Base-by-base conservation (phyloP, 2,888 invertebrate genomes). In the Auanema freiburgensis region DNA sequence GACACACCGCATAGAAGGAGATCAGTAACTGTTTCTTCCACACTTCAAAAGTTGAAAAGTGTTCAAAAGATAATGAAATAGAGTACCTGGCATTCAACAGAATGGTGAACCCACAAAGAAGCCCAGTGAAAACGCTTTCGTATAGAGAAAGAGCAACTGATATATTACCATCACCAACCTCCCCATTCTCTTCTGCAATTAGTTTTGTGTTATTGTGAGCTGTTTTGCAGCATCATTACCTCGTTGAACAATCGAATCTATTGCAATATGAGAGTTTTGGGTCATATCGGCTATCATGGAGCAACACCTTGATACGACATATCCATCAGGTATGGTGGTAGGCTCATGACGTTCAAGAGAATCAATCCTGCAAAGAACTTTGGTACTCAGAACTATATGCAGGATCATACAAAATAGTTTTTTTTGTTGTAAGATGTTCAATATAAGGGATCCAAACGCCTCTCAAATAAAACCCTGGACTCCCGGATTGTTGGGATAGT, bases 291-390 rank as follows among this genome's bases (percentile, higher is more conserved):
- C 62, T 1, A 74, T 40, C 5, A 66, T 68, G 0, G 67, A 68
- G 46, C 67, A 66, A 25, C 66, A 63, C n/a, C 97, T 89, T 0
- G 96, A 95, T 66, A 98, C 91, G 4, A 95, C 94, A 86, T 97
- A 98, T 0, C 97, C 96, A 72, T 97, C 95, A n/a, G 92, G 92
- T 73, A 97, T 91, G 12, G 88, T 85, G 0, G 95, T 95, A 8
- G 96, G 92, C 80, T 98, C 97, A 18, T 91, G 89, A 84, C 95
- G 93, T 83, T 98, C 98, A 79, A 96, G 85, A 91, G 95, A 91
- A 85, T 98, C 98, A 84, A 97, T 88, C 83, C 94, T 93, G 84
- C 61, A 85, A 70, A 5, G 10, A 4, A 57, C 42, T 44, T 4
- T 11, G 41, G 25, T 12, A 44, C 11, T 1, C 44, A 40, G 57